Conservation (phyloP, 2,113 vertebrate genomes). For the Sminthopsis crassicaudata region DNA sequence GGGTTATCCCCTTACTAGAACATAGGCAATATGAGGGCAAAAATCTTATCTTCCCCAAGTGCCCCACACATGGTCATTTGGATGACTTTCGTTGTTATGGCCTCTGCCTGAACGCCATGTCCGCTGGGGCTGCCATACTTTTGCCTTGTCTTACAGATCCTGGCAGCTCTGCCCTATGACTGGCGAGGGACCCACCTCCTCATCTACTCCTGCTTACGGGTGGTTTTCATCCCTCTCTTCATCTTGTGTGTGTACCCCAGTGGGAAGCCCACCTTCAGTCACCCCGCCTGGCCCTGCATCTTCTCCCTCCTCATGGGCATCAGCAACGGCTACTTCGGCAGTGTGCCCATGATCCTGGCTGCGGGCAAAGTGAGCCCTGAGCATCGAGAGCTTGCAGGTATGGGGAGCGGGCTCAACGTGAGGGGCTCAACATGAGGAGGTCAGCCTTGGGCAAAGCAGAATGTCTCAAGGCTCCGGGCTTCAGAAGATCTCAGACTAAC, state of each 20-base stretch:
- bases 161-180: constrained; percentile 95
- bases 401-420: neutral
- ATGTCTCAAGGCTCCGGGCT: neutral
- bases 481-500: neutral
- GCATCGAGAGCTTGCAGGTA: constrained; percentile 97
- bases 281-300: constrained; percentile 97
- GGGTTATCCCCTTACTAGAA: neutral
- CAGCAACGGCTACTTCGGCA: constrained; percentile 97
- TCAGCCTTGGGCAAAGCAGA: neutral
- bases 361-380: constrained; percentile 94
- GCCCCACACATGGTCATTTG: neutral
- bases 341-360: constrained; percentile 97
- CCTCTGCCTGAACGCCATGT: neutral
- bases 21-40: neutral
- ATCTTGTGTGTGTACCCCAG: constrained; percentile 96
- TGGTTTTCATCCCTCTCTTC: constrained; percentile 98
- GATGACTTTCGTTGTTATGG: neutral
- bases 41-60: neutral
- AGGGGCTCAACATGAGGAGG: fast-evolving
- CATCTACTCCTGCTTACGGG: constrained; percentile 91
- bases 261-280: constrained; percentile 88
- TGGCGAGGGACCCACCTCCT: constrained; percentile 95
- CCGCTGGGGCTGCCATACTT: fast-evolving
- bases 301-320: constrained; percentile 98
- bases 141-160: constrained; percentile 87